A percentile compares a stretch with the other conserved stretches of the same genome.
These are phyloP conservation scores for Machimus rusticus DNA, from an alignment of 2,888 invertebrate species.

Conservation along the genomic window DNA sequence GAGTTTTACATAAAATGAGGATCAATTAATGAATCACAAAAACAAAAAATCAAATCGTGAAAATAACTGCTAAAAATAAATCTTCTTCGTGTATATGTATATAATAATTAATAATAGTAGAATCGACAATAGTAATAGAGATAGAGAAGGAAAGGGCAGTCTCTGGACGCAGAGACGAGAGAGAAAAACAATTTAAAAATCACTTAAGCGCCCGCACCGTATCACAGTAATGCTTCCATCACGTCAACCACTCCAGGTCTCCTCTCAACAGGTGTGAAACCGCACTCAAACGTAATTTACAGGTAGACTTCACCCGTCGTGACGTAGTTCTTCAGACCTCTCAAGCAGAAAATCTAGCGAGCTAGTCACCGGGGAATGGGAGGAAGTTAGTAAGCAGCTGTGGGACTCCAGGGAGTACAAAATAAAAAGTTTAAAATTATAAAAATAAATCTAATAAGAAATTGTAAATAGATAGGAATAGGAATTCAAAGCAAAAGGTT, in stretches of 20 bases:
- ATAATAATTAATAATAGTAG: slow-evolving; percentile 33
- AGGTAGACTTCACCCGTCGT: not conserved
- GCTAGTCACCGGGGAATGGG: not conserved
- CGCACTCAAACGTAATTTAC: not conserved
- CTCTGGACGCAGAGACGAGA: slow-evolving; percentile 30
- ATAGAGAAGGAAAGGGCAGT: slow-evolving; percentile 18
- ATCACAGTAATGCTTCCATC: slow-evolving; percentile 63
- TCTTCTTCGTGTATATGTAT: slow-evolving; percentile 21
- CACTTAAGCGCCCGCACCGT: slow-evolving; percentile 58
- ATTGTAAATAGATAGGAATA: not conserved
- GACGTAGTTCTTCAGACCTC: not conserved
- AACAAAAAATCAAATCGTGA: slow-evolving; percentile 25
- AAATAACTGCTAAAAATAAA: slow-evolving; percentile 34
- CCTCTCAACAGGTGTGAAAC: not conserved
- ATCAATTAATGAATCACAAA: slow-evolving; percentile 35
- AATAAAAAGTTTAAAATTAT: not conserved
- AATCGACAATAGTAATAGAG: not conserved
- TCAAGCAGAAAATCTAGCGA: not conserved
- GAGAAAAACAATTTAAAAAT: slow-evolving; percentile 47
- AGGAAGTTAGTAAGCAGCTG: slow-evolving; percentile 10
- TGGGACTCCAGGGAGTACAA: not conserved
- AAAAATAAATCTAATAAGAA: not conserved
- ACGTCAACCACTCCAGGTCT: slow-evolving; percentile 46
- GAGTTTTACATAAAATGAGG: slow-evolving; percentile 34
- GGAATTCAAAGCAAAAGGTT: slow-evolving; percentile 33